Conservation (phyloP, 1,140 invertebrate species). For the Amyelois transitella region DNA sequence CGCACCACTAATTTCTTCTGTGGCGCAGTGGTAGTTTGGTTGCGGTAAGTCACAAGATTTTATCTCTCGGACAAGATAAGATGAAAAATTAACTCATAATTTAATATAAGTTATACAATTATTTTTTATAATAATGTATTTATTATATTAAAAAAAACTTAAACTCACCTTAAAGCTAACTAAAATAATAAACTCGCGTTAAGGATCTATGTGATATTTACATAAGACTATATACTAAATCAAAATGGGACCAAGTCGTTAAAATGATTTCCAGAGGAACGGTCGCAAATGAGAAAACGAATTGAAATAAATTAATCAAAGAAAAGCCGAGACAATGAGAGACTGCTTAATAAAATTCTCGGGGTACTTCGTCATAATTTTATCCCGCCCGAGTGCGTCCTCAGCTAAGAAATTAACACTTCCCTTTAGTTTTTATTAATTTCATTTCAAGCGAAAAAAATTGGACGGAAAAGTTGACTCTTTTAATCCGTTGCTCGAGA, state of each 20-base stretch:
- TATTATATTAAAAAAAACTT: too few relatives aligned
- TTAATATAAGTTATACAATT: too few relatives aligned
- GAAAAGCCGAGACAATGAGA: background rate
- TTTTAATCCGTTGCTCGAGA: background rate
- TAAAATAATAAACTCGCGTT: too few relatives aligned
- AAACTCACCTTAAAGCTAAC: too few relatives aligned
- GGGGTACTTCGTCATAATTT: constrained; percentile 1
- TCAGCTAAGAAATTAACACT: constrained; percentile 1
- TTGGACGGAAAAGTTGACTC: background rate
- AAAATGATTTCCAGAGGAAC: background rate
- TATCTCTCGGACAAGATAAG: too few relatives aligned
- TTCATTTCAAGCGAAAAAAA: background rate
- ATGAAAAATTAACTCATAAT: too few relatives aligned
- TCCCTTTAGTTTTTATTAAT: constrained; percentile 1
- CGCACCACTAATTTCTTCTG: too few relatives aligned
- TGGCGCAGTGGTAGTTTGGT: too few relatives aligned
- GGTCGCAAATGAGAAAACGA: background rate
- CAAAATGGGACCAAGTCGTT: background rate
- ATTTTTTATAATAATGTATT: too few relatives aligned
- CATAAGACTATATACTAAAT: background rate
- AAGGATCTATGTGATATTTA: too few relatives aligned
- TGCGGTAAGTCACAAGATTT: too few relatives aligned
- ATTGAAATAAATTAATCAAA: background rate
- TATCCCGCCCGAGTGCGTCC: background rate
- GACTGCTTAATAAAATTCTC: constrained; percentile 4